Conservation (phyloP, 2,113 vertebrate genomes). For the Mastomys coucha region DNA sequence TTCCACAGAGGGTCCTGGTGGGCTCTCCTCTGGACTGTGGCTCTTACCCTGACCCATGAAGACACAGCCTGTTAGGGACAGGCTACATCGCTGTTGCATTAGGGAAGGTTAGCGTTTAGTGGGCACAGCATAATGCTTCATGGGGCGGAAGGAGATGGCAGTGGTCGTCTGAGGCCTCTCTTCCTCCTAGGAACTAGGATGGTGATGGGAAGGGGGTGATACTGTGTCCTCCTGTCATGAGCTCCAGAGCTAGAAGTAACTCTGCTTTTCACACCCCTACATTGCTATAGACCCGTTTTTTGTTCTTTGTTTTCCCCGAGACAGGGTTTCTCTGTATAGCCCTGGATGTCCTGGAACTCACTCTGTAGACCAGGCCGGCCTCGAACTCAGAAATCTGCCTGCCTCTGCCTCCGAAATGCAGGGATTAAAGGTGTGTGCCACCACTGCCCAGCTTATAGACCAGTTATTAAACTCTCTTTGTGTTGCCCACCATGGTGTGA, state of each 20-base stretch:
- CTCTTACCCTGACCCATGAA: background rate
- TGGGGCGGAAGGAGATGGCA: too few species aligned
- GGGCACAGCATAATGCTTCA: background rate
- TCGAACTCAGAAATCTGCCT: too few species aligned
- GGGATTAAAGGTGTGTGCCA: too few species aligned
- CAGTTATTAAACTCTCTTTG: background rate
- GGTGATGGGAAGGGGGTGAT: too few species aligned
- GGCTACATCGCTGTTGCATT: accelerated
- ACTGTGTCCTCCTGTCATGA: background rate
- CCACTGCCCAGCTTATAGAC: too few species aligned
- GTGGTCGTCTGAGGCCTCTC: too few species aligned
- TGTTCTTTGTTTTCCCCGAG: too few species aligned
- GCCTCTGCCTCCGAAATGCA: too few species aligned
- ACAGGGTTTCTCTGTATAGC: too few species aligned
- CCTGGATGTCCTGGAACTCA: too few species aligned
- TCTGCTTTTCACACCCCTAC: accelerated
- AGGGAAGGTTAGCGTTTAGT: background rate
- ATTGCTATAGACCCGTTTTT: background rate
- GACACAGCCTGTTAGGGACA: background rate
- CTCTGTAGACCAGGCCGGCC: too few species aligned
- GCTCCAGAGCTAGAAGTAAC: background rate
- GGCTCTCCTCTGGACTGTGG: background rate
- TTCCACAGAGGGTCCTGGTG: background rate
- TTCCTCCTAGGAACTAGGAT: background rate
- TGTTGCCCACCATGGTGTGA: background rate